These are phyloP conservation scores for Apis dorsata DNA, from an alignment of 1,140 invertebrate genomes.

Conservation along the genomic window DNA sequence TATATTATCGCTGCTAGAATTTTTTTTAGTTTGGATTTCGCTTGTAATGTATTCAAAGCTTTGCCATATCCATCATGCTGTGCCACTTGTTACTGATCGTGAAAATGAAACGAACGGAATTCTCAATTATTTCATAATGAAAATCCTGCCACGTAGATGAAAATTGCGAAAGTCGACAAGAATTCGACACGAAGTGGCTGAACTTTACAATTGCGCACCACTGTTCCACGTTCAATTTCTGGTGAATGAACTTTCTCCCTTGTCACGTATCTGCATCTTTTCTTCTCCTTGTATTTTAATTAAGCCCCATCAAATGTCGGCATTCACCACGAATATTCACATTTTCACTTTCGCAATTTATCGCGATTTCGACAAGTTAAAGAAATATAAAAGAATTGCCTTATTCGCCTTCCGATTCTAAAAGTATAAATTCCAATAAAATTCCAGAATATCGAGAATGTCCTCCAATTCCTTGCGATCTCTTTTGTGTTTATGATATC, in stretches of 20 bases:
- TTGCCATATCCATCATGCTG: slow-evolving; percentile 19
- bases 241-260: slow-evolving; percentile 48
- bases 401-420: background rate
- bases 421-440: background rate
- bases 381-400: background rate
- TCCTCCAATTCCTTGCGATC: background rate
- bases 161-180: background rate
- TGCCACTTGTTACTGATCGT: background rate
- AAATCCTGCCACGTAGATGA: background rate
- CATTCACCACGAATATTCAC: too few relatives aligned
- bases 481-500: background rate
- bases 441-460: background rate
- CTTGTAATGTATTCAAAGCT: too few relatives aligned
- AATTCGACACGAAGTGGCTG: background rate
- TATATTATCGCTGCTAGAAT: too few relatives aligned
- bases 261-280: background rate
- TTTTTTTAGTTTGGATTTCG: too few relatives aligned
- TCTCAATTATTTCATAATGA: slow-evolving; percentile 8
- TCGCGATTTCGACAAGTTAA: background rate
- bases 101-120: slow-evolving; percentile 30
- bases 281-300: background rate
- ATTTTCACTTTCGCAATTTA: slow-evolving; percentile 26
- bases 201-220: too few relatives aligned
- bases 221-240: background rate
- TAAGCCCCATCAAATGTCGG: background rate